These are phyloP conservation scores for Chascanopsetta lugubris DNA, from an alignment of 2,113 vertebrate species.

Conservation along the genomic window DNA sequence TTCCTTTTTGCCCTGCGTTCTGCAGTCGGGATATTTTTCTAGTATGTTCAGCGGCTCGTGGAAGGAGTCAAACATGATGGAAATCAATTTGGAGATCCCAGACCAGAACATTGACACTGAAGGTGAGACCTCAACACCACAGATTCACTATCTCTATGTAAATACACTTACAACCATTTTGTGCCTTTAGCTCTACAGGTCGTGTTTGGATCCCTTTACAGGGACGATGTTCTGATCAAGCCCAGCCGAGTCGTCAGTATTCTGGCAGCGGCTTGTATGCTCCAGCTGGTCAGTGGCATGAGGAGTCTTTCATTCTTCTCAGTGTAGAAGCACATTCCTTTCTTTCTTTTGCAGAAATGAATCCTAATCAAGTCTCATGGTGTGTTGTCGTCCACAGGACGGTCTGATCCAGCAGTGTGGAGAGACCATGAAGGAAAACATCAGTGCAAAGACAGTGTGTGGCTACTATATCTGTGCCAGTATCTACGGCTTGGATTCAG, in stretches of 20 bases:
- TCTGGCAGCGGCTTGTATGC: slow-evolving; percentile 94
- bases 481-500: slow-evolving; percentile 92
- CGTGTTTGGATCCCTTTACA: slow-evolving; percentile 95
- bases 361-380: slow-evolving; percentile 8
- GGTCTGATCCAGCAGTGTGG: slow-evolving; percentile 96
- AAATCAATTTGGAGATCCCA: slow-evolving; percentile 95
- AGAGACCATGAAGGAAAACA: slow-evolving; percentile 98
- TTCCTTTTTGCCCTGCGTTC: slow-evolving; percentile 7
- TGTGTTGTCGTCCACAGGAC: slow-evolving; percentile 81
- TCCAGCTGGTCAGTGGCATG: slow-evolving; percentile 90
- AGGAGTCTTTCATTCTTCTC: neutral
- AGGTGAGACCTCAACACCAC: slow-evolving; percentile 79
- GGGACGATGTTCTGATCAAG: slow-evolving; percentile 95
- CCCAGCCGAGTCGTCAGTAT: slow-evolving; percentile 93
- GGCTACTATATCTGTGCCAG: slow-evolving; percentile 90
- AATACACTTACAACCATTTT: neutral
- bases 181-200: slow-evolving; percentile 87
- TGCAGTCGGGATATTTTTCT: slow-evolving; percentile 96
- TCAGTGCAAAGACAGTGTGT: slow-evolving; percentile 92
- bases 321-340: neutral
- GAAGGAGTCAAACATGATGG: slow-evolving; percentile 96
- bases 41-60: slow-evolving; percentile 99
- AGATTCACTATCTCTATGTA: neutral
- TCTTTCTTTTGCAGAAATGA: neutral
- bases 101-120: slow-evolving; percentile 97